Evolutionary conservation across 2,797 vertebrate genomes (phyloP), one percentile per base, ranked within the genome.

Genomic region (Paramormyrops hopkinsi): DNA sequence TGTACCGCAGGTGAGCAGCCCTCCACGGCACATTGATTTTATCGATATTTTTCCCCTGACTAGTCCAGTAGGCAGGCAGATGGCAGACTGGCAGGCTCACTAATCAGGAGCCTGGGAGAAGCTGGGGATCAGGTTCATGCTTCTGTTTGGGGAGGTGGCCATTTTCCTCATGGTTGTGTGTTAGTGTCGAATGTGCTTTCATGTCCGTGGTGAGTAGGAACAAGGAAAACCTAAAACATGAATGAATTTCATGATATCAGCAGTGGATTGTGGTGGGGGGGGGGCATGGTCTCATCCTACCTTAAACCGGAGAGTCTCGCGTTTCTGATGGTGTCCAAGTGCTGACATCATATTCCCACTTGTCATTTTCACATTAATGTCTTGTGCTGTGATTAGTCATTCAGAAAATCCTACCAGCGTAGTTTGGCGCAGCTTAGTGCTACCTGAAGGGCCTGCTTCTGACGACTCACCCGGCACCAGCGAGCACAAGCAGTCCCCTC

Each of bases 301-400:
- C 65, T 14, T 82, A n/a, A 44, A 3, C n/a, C 7, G 7, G 14
- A 44, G 4, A 53, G 89, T 90, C 89, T 91, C 91, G 92, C 85
- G 4, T 89, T 91, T 91, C 89, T 65, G 25, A 82, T 54, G 33
- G 6, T 1, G 73, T 37, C 65, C 29, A 73, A 73, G 65, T 73
- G 29, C 65, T 33, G 25, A 69, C 25, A 4, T 14, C 29, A 12
- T 69, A 33, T 69, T 14, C 3, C 65, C 11, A 1, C 33, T 11
- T 44, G 51, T 83, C 76, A 83, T 89, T 89, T 83, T 83, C 76
- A 8, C 53, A 59, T 89, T 41, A 56, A 37, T 44, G 62, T 25
- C 25, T 48, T 25, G 48, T 9, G 7, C 29, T 69, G 82, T 37
- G n/a, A 50, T 48, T n/a, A n/a, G 53, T 50, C 53, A 86, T 69